These are phyloP conservation scores for Nasonia oneida DNA, from an alignment of 2,888 invertebrate genomes.

Conservation along the genomic window DNA sequence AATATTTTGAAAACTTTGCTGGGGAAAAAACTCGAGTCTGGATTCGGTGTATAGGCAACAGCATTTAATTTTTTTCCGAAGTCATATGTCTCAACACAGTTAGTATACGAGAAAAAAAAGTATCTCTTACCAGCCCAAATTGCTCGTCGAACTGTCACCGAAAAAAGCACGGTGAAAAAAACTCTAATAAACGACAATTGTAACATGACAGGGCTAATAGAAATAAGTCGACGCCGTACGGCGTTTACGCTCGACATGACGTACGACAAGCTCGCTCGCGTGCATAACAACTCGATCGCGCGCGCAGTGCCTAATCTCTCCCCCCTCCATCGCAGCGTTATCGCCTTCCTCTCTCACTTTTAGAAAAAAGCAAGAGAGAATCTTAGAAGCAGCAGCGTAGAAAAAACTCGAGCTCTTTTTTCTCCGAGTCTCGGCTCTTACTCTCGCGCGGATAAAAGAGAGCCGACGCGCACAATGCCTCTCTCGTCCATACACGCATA, in stretches of 20 bases:
- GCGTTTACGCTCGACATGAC: neutral
- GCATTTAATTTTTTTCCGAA: neutral
- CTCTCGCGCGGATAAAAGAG: constrained; percentile 14
- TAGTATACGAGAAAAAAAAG: neutral
- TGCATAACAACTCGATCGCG: neutral
- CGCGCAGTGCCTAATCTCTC: neutral
- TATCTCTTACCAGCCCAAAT: neutral
- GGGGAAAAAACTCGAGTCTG: neutral
- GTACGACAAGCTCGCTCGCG: neutral
- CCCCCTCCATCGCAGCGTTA: neutral
- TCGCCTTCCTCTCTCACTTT: neutral
- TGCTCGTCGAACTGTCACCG: neutral
- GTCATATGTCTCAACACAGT: neutral
- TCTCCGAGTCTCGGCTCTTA: neutral
- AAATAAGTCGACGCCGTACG: constrained; percentile 55
- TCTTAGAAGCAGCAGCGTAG: neutral
- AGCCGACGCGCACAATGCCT: neutral
- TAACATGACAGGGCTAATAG: constrained; percentile 49
- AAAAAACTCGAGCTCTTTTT: neutral
- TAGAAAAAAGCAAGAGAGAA: neutral
- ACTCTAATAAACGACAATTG: constrained; percentile 45
- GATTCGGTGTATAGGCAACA: too few relatives aligned
- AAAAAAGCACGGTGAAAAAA: neutral
- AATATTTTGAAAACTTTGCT: neutral
- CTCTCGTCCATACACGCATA: neutral